Conservation (phyloP, 2,888 invertebrate species). For the Ceriagrion tenellum region DNA sequence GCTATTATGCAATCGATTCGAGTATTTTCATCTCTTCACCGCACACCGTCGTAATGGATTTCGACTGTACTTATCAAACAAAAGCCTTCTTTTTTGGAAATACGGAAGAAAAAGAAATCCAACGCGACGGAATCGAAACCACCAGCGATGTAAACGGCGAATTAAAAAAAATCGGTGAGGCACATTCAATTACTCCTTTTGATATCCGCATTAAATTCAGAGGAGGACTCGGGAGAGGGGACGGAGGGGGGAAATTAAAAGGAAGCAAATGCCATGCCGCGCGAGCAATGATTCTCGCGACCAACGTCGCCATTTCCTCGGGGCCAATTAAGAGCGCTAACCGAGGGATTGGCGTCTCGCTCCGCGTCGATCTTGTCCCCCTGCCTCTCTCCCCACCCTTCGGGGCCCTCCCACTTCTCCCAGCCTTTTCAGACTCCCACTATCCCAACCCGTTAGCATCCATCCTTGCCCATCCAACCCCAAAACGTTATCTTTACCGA, state of each 20-base stretch:
- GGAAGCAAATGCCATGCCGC: not conserved
- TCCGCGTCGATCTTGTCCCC: not conserved
- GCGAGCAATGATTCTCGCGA: not conserved
- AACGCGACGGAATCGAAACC: not conserved
- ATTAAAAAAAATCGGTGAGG: not conserved
- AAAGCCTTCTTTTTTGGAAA: not conserved
- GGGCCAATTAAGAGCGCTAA: conserved; percentile 21
- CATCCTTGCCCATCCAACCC: not conserved
- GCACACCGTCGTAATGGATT: not conserved
- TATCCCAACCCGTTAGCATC: not conserved
- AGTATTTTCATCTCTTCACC: not conserved
- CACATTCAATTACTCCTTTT: conserved; percentile 25
- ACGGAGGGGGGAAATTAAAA: not conserved
- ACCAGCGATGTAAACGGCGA: not conserved
- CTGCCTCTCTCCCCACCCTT: not conserved
- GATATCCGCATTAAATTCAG: not conserved
- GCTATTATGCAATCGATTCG: not conserved
- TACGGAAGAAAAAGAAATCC: not conserved
- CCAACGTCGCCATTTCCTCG: not conserved
- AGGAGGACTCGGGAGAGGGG: not conserved
- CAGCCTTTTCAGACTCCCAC: not conserved
- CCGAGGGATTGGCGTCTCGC: not conserved
- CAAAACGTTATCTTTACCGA: not conserved
- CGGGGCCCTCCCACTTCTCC: no score
- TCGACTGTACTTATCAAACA: not conserved